Evolutionary conservation across 1,140 invertebrate species (phyloP).

Genomic region (Acyrthosiphon pisum): DNA sequence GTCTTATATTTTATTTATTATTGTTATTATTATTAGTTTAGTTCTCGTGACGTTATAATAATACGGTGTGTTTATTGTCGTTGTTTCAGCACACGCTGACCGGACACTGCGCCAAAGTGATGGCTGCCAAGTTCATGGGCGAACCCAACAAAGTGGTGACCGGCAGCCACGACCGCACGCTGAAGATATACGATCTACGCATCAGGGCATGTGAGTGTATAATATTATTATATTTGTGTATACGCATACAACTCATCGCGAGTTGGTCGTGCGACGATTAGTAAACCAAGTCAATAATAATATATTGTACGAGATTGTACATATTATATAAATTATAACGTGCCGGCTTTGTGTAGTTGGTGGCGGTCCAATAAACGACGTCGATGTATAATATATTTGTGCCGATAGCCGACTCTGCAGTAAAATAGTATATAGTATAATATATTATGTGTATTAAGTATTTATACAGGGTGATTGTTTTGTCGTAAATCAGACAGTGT

Average conservation of each 20-base stretch:
- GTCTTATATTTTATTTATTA: too few relatives aligned
- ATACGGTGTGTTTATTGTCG: not conserved
- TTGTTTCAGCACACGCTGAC: conserved; percentile 88
- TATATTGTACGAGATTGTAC: not conserved
- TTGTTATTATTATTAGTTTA: not conserved
- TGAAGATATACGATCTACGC: conserved; percentile 96
- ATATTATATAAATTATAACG: not conserved
- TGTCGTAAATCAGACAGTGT: not conserved
- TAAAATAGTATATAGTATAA: not conserved
- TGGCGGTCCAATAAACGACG: not conserved
- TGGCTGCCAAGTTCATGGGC: conserved; percentile 91
- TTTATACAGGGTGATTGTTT: not conserved
- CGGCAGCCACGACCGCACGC: conserved; percentile 92
- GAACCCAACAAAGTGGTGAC: conserved; percentile 89
- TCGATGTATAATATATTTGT: not conserved
- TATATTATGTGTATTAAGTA: not conserved
- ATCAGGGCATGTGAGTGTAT: conserved; percentile 86
- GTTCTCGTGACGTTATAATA: not conserved
- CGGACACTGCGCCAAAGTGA: conserved; percentile 94
- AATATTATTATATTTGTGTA: not conserved
- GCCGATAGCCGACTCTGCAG: not conserved
- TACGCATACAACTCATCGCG: not conserved
- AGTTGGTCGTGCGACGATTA: not conserved
- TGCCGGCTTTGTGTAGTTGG: not conserved
- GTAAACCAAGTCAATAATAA: not conserved